Conservation (phyloP, 2,888 invertebrate species). For the Empis stercorea region DNA sequence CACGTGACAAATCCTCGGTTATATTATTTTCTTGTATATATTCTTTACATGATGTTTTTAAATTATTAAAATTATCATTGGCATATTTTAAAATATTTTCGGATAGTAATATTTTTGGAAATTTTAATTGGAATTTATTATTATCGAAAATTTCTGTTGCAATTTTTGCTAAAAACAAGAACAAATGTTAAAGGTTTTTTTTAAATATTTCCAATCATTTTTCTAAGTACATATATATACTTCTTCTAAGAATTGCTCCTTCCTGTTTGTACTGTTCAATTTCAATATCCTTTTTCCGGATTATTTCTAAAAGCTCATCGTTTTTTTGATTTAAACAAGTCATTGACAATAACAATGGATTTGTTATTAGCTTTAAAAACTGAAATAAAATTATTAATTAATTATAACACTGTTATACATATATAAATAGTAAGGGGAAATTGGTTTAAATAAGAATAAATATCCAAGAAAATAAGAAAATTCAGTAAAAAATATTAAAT, state of each 20-base stretch:
- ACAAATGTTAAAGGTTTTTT: too few relatives aligned
- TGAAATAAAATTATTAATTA: conserved; percentile 6
- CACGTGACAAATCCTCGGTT: neutral
- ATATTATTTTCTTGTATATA: neutral
- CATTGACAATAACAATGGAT: conserved; percentile 17
- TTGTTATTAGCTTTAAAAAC: conserved; percentile 19
- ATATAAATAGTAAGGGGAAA: too few relatives aligned
- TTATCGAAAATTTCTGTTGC: conserved; percentile 1
- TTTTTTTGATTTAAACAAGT: conserved; percentile 16
- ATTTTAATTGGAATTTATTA: neutral
- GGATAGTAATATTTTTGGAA: neutral
- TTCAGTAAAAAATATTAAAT: too few relatives aligned
- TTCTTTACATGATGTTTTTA: neutral
- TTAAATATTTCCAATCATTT: too few relatives aligned
- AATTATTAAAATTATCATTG: neutral
- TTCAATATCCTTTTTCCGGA: conserved; percentile 28
- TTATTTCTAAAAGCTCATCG: conserved; percentile 16
- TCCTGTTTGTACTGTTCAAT: conserved; percentile 26
- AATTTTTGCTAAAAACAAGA: conserved; percentile 3
- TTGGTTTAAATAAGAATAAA: too few relatives aligned
- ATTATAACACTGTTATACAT: too few relatives aligned
- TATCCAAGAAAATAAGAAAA: too few relatives aligned
- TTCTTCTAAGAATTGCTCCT: conserved; percentile 22
- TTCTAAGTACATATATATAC: too few relatives aligned
- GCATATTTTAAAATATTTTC: neutral